These are phyloP conservation scores for Linyphia triangularis DNA, from an alignment of 2,888 invertebrate species.

Conservation along the genomic window DNA sequence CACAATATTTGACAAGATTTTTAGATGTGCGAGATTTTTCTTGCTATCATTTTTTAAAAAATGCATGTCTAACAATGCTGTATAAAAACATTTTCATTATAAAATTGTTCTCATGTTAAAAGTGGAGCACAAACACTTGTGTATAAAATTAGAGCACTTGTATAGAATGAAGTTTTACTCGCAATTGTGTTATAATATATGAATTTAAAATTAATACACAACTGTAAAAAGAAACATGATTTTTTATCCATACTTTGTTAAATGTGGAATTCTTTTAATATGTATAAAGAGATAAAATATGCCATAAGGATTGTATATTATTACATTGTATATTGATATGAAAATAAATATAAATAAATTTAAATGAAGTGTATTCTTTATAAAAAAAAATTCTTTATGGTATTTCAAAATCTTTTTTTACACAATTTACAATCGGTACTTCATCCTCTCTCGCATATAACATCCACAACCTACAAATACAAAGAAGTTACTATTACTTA, in stretches of 20 bases:
- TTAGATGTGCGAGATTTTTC: no score
- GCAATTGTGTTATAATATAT: neutral
- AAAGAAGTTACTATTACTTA: no score
- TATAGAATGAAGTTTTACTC: constrained; percentile 24
- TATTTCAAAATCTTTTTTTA: neutral
- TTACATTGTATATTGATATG: constrained; percentile 35
- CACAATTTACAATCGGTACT: no score
- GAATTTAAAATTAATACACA: constrained; percentile 4
- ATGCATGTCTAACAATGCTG: no score
- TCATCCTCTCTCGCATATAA: constrained; percentile 76
- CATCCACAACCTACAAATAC: constrained; percentile 75
- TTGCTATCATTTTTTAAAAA: no score
- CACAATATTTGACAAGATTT: no score
- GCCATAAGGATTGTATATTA: constrained; percentile 37
- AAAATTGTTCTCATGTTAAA: neutral
- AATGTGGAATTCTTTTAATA: constrained; percentile 39
- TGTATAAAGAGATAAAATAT: constrained; percentile 10
- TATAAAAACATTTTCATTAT: no score
- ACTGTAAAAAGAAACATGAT: constrained; percentile 7
- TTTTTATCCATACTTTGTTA: constrained; percentile 36
- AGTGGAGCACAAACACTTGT: constrained; percentile 2
- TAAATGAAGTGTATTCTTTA: neutral
- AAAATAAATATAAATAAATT: constrained; percentile 17
- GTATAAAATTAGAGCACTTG: constrained; percentile 35
- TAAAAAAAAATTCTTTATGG: neutral